Conservation (phyloP, 2,888 invertebrate genomes). For the Chirona hameri region DNA sequence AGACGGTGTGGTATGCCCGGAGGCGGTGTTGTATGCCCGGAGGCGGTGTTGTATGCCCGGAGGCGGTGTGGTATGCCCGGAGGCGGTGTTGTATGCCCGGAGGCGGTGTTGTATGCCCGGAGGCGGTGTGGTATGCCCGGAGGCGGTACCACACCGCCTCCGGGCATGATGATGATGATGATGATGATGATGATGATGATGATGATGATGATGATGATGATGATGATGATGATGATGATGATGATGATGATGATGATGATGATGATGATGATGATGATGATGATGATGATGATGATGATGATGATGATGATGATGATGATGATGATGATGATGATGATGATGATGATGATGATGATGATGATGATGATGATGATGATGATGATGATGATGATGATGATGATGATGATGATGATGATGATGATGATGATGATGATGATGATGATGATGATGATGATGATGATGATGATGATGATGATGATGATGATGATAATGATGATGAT, state of each 20-base stretch:
- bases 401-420: constrained; percentile 23
- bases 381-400: constrained; percentile 14
- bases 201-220: constrained; percentile 4
- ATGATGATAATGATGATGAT: background rate
- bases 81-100: no score
- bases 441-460: constrained; percentile 13
- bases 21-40: no score
- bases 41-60: no score
- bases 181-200: background rate
- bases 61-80: no score
- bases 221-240: constrained; percentile 9
- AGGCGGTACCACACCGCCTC: no score
- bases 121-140: no score
- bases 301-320: constrained; percentile 9
- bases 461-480: constrained; percentile 22
- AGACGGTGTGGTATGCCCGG: no score
- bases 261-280: constrained; percentile 24
- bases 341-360: constrained; percentile 28
- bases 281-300: constrained; percentile 12
- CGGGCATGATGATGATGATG: no score
- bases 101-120: no score
- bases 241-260: constrained; percentile 9
- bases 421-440: constrained; percentile 10
- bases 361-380: constrained; percentile 9
- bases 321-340: background rate